phyloP scores from a whole-genome alignment of 2,113 vertebrate genomes.

The Cyphomyrus plagiostoma region DNA sequence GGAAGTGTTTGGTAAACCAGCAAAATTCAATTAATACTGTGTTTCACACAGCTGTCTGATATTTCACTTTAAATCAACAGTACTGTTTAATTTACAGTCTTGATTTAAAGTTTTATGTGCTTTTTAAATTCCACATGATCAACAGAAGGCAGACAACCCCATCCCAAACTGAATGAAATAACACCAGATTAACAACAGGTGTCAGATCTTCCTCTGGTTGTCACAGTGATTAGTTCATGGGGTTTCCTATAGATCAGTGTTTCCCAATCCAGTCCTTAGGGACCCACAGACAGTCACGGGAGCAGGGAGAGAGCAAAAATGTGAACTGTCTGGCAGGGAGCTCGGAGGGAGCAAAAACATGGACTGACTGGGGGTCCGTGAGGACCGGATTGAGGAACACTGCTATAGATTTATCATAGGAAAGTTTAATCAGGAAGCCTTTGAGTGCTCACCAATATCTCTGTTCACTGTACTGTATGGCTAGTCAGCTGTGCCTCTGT shows the following conservation, averaged over 20 bases:
- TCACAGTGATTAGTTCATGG: slow-evolving; percentile 41
- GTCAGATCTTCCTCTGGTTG: slow-evolving; percentile 48
- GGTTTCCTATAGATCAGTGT: slow-evolving; percentile 37
- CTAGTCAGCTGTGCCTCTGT: not conserved
- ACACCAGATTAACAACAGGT: slow-evolving; percentile 59
- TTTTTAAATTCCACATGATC: slow-evolving; percentile 43
- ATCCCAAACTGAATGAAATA: slow-evolving; percentile 53
- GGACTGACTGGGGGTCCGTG: not conserved
- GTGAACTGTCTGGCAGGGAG: not conserved
- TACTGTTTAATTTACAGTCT: slow-evolving; percentile 14
- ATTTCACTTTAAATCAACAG: slow-evolving; percentile 8
- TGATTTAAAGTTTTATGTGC: not conserved
- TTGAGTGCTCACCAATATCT: slow-evolving; percentile 33
- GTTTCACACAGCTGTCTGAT: not conserved
- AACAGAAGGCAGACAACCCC: slow-evolving; percentile 49
- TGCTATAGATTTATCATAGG: slow-evolving; percentile 56
- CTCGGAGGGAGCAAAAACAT: not conserved
- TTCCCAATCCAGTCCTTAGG: not conserved
- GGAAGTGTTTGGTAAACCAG: not conserved
- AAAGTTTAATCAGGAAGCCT: slow-evolving; percentile 54
- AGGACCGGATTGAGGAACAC: not conserved
- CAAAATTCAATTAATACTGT: not conserved
- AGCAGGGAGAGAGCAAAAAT: no score
- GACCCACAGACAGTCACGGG: not conserved
- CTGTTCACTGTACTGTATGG: no score